Percentiles rank a stretch among this genome's conserved stretches.
These are phyloP conservation scores for Andrena hattorfiana DNA, from an alignment of 2,888 invertebrate genomes.

Conservation along the genomic window DNA sequence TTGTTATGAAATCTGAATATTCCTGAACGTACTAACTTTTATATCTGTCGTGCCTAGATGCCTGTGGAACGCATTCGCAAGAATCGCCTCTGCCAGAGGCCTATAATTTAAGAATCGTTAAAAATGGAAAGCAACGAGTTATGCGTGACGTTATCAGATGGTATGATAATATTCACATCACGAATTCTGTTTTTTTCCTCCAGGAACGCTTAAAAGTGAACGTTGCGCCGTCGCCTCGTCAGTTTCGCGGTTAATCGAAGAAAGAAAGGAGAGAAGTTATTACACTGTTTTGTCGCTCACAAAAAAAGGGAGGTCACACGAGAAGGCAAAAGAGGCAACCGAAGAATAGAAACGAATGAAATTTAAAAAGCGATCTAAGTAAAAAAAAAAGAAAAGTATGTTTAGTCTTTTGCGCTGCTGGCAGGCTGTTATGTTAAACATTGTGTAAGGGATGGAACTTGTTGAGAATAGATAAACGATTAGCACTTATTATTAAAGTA, in stretches of 20 bases:
- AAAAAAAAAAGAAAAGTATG: constrained; percentile 57
- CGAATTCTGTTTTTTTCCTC: constrained; percentile 51
- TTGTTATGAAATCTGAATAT: constrained; percentile 68
- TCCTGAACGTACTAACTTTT: constrained; percentile 74
- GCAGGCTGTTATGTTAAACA: constrained; percentile 84
- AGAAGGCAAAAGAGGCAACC: constrained; percentile 1
- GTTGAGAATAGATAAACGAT: constrained; percentile 82
- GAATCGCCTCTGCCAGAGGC: constrained; percentile 63
- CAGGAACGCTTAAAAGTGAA: constrained; percentile 70
- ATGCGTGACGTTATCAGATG: constrained; percentile 68
- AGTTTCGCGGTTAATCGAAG: constrained; percentile 61
- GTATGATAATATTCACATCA: constrained; percentile 68
- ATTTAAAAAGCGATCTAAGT: constrained; percentile 45
- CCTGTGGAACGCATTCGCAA: constrained; percentile 72
- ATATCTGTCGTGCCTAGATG: constrained; percentile 75
- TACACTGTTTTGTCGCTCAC: constrained; percentile 56
- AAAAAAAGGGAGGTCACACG: constrained; percentile 31
- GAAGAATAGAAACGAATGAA: constrained; percentile 42
- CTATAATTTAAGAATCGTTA: constrained; percentile 61
- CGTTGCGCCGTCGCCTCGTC: constrained; percentile 70
- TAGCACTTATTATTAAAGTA: constrained; percentile 81
- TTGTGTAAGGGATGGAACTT: constrained; percentile 82
- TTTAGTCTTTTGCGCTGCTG: constrained; percentile 82
- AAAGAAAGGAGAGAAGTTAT: constrained; percentile 32
- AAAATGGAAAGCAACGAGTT: constrained; percentile 60